Evolutionary conservation across 1,140 invertebrate species (phyloP).

Genomic region (Procambarus clarkii): DNA sequence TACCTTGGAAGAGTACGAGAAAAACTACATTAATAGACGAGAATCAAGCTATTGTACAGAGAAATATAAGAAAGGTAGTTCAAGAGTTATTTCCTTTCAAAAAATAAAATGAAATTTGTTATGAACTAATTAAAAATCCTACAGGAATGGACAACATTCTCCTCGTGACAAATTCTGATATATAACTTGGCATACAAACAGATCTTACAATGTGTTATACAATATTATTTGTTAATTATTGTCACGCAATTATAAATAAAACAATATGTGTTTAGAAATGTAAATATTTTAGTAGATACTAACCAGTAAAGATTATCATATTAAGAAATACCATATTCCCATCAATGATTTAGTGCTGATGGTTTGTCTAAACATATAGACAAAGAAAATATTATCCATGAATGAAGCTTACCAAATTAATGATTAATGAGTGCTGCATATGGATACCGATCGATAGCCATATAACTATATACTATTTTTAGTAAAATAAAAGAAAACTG

Average conservation of each 20-base stretch:
- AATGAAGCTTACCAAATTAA: too few species aligned
- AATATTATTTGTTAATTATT: too few species aligned
- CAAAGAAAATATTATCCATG: too few species aligned
- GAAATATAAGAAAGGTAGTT: neutral
- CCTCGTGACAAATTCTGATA: neutral
- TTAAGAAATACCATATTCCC: neutral
- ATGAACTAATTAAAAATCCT: neutral
- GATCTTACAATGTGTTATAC: neutral
- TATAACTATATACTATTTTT: too few species aligned
- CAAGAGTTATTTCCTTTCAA: neutral
- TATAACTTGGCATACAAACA: neutral
- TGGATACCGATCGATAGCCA: too few species aligned
- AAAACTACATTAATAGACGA: conserved; percentile 60
- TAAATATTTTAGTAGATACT: neutral
- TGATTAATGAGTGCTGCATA: too few species aligned
- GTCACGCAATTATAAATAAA: too few species aligned
- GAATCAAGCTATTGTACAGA: neutral
- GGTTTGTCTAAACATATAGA: too few species aligned
- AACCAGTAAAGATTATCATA: neutral
- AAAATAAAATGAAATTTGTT: neutral
- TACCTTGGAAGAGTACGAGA: conserved; percentile 47
- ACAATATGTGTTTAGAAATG: too few species aligned
- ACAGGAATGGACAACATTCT: neutral
- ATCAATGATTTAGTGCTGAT: neutral
- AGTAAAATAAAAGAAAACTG: too few species aligned